phyloP scores from a whole-genome alignment of 1,140 invertebrate genomes.

The Portunus trituberculatus region DNA sequence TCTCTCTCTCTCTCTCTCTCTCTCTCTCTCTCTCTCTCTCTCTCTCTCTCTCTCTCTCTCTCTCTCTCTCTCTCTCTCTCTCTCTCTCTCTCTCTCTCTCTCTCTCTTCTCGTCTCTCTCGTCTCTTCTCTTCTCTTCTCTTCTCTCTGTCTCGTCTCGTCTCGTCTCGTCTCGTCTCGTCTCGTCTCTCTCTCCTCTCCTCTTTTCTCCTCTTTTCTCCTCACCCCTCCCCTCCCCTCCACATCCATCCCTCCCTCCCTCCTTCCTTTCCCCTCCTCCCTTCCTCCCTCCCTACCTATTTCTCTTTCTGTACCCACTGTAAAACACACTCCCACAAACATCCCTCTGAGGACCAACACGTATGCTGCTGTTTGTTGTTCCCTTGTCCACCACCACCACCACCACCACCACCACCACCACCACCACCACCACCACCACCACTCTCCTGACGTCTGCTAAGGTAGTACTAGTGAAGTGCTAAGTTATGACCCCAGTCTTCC shows the following conservation, averaged over 20 bases:
- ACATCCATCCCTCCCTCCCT: background rate
- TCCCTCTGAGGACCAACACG: too few species aligned
- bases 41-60: background rate
- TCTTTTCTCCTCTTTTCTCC: background rate
- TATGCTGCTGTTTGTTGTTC: background rate
- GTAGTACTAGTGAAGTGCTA: too few species aligned
- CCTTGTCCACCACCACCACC: too few species aligned
- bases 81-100: slow-evolving; percentile 35
- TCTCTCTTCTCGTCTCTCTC: background rate
- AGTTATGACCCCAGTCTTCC: too few species aligned
- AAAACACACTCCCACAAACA: too few species aligned
- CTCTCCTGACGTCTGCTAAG: too few species aligned
- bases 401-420: too few species aligned
- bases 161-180: background rate
- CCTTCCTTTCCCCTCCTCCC: background rate
- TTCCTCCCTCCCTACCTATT: background rate
- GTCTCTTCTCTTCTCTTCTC: background rate
- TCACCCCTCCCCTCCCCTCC: background rate
- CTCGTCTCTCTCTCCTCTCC: background rate
- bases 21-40: background rate
- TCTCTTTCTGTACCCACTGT: background rate
- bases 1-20: too few species aligned
- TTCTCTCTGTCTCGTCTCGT: background rate
- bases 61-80: slow-evolving; percentile 22
- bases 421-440: too few species aligned